These are phyloP conservation scores for Benitochromis conjunctus DNA, from an alignment of 2,113 vertebrate species.

Conservation along the genomic window DNA sequence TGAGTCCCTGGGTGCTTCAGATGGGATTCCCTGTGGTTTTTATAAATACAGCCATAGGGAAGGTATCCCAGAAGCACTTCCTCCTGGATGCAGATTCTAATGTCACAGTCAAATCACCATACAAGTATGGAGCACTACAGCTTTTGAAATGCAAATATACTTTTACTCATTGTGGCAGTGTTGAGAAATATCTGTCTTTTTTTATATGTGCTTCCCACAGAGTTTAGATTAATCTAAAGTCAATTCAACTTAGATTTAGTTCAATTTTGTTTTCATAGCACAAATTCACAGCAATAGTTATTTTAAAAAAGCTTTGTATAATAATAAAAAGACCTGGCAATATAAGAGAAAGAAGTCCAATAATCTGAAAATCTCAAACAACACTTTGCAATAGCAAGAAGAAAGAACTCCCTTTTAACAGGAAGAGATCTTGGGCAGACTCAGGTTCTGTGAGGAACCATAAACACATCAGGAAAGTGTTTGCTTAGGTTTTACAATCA, in stretches of 20 bases:
- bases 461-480: too few species aligned
- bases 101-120: conserved; percentile 69
- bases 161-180: not conserved
- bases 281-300: not conserved
- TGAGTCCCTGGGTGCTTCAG: conserved; percentile 89
- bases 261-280: not conserved
- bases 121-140: conserved; percentile 63
- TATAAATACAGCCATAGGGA: conserved; percentile 69
- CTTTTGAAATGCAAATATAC: not conserved
- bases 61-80: conserved; percentile 80
- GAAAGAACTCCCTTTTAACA: not conserved
- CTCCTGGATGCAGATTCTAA: conserved; percentile 74
- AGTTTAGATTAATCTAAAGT: not conserved
- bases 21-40: conserved; percentile 91
- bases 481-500: too few species aligned
- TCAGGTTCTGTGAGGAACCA: too few species aligned
- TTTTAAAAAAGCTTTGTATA: not conserved
- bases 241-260: not conserved
- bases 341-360: not conserved
- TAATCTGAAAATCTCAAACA: not conserved
- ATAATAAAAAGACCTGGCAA: not conserved
- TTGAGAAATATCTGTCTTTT: not conserved
- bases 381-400: not conserved
- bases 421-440: too few species aligned
- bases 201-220: not conserved